Percentiles rank a stretch among this genome's conserved stretches.
Conservation (phyloP, 1,140 invertebrate genomes). For the Apocrypta bakeri region DNA sequence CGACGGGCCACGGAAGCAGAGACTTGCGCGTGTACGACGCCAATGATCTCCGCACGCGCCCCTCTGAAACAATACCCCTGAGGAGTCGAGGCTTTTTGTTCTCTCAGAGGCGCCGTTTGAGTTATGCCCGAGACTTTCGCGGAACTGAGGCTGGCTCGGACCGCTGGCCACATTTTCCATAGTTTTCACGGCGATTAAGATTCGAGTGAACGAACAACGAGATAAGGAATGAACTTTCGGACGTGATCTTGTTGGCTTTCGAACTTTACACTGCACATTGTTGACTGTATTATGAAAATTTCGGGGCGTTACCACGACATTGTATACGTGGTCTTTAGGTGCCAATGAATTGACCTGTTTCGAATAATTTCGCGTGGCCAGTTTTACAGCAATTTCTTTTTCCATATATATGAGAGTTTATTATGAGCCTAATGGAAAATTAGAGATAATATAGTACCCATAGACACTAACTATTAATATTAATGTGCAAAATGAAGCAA, state of each 20-base stretch:
- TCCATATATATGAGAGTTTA: no score
- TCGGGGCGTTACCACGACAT: no score
- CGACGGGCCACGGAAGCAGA: constrained; percentile 57
- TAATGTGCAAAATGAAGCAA: neutral
- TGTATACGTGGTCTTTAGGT: neutral
- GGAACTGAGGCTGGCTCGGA: neutral
- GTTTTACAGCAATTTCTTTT: no score
- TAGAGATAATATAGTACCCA: no score
- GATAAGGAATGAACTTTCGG: no score
- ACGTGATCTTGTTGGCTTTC: no score
- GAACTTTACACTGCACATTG: neutral
- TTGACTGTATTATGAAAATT: constrained; percentile 2
- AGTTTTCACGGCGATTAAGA: constrained; percentile 16
- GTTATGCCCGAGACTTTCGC: constrained; percentile 14
- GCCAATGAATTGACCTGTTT: neutral
- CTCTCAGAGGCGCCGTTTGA: constrained; percentile 2
- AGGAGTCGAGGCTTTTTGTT: neutral
- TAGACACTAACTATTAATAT: neutral
- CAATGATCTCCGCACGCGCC: neutral
- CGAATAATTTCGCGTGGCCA: neutral
- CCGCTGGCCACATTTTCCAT: constrained; percentile 28
- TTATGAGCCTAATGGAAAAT: no score
- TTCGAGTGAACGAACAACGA: neutral
- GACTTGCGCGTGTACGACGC: constrained; percentile 21
- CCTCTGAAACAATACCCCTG: constrained; percentile 21